Conservation (phyloP, 2,113 vertebrate genomes). For the Stegostoma tigrinum region DNA sequence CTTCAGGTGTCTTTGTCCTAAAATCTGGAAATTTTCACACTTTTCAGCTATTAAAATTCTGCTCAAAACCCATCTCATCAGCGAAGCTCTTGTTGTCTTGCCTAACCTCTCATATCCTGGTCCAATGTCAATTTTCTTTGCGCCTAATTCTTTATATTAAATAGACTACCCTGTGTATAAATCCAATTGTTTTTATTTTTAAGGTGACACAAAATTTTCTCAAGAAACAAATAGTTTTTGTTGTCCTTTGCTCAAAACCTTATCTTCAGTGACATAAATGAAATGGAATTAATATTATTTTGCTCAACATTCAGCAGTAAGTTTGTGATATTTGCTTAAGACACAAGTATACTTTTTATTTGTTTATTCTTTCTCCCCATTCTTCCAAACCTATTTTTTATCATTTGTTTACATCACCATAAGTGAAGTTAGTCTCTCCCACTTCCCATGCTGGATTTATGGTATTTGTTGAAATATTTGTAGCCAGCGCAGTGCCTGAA, state of each 20-base stretch:
- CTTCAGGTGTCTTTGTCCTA: not conserved
- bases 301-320: not conserved
- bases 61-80: not conserved
- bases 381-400: not conserved
- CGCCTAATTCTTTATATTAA: not conserved
- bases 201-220: not conserved
- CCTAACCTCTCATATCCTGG: not conserved
- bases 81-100: not conserved
- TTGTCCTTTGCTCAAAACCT: not conserved
- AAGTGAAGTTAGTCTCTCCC: not conserved
- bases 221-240: not conserved
- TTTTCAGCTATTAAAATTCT: not conserved
- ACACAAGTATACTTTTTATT: not conserved
- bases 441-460: not conserved
- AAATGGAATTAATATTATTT: not conserved
- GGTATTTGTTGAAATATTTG: not conserved
- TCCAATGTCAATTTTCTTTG: not conserved
- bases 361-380: not conserved
- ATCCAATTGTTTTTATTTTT: not conserved
- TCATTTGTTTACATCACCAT: not conserved
- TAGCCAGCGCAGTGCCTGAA: not conserved
- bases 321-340: not conserved
- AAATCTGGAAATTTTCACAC: not conserved
- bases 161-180: not conserved
- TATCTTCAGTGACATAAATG: not conserved